Evolutionary conservation across 64 coral and sea anemone genomes (phyloP).

Genomic region (Acropora yongei): DNA sequence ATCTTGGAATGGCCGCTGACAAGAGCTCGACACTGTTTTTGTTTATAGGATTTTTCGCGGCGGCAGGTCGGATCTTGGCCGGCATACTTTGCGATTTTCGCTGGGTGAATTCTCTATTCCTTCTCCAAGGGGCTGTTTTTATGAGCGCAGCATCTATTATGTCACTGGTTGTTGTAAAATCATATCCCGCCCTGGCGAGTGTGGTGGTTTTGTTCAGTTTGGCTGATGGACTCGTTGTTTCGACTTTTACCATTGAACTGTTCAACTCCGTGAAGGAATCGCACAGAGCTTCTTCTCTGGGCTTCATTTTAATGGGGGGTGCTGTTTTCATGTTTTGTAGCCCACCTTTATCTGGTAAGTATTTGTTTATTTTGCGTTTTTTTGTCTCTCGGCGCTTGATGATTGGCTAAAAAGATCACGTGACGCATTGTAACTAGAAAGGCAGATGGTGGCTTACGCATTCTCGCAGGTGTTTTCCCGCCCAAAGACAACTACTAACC

Average conservation of each 20-base stretch:
- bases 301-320: not conserved
- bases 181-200: conserved; percentile 1
- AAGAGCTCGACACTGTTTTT: conserved; percentile 50
- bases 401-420: no score
- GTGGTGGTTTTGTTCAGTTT: conserved; percentile 27
- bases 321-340: not conserved
- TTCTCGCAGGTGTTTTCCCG: no score
- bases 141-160: conserved; percentile 1
- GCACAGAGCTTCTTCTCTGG: not conserved
- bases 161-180: not conserved
- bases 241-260: conserved; percentile 17
- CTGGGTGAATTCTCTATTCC: conserved; percentile 13
- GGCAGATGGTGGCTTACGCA: no score
- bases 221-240: conserved; percentile 13
- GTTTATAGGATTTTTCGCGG: conserved; percentile 40
- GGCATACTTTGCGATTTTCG: conserved; percentile 38
- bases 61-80: conserved; percentile 20
- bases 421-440: no score
- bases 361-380: not conserved
- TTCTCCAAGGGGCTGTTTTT: conserved; percentile 12
- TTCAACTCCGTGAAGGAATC: conserved; percentile 22
- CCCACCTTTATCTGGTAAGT: conserved; percentile 27
- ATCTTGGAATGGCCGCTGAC: conserved; percentile 42
- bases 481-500: no score
- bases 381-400: no score